Evolutionary conservation across 2,888 invertebrate genomes (phyloP).

Genomic region (Trachelus tabidus): DNA sequence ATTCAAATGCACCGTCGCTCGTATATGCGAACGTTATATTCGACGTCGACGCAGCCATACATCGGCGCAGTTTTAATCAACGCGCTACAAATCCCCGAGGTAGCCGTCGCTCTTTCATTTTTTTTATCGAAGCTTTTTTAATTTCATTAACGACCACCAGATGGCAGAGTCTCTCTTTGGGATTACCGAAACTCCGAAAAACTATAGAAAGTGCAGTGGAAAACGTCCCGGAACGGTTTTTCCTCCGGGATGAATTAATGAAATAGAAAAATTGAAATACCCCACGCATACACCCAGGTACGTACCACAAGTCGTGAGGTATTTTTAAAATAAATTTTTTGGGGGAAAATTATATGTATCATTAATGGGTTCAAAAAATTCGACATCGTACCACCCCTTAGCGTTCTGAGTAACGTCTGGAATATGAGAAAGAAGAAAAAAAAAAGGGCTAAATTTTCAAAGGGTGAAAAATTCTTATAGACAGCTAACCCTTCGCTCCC

Average conservation of each 20-base stretch:
- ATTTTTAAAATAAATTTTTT: not conserved
- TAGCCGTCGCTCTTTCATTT: slow-evolving; percentile 36
- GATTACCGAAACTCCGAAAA: slow-evolving; percentile 53
- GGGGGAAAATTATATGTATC: not conserved
- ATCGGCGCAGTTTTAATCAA: slow-evolving; percentile 62
- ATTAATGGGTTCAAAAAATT: not conserved
- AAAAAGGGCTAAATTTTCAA: not conserved
- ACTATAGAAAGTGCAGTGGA: slow-evolving; percentile 23
- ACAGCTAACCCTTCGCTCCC: not conserved
- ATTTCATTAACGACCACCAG: slow-evolving; percentile 63
- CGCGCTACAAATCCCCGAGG: slow-evolving; percentile 58
- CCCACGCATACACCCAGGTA: not conserved
- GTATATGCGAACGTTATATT: slow-evolving; percentile 36
- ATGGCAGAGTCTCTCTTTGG: slow-evolving; percentile 53
- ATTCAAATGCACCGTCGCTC: slow-evolving; percentile 12
- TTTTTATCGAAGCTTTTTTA: slow-evolving; percentile 43
- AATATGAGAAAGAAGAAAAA: not conserved
- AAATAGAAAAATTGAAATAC: not conserved
- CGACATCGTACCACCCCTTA: not conserved
- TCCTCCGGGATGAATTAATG: not conserved
- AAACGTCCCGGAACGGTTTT: slow-evolving; percentile 1
- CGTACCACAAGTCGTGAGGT: not conserved
- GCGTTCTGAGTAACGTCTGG: not conserved
- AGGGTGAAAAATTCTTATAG: not conserved
- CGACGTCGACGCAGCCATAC: slow-evolving; percentile 41